phyloP scores from a whole-genome alignment of 2,888 invertebrate species.

The Lepidocyrtinus sp. region DNA sequence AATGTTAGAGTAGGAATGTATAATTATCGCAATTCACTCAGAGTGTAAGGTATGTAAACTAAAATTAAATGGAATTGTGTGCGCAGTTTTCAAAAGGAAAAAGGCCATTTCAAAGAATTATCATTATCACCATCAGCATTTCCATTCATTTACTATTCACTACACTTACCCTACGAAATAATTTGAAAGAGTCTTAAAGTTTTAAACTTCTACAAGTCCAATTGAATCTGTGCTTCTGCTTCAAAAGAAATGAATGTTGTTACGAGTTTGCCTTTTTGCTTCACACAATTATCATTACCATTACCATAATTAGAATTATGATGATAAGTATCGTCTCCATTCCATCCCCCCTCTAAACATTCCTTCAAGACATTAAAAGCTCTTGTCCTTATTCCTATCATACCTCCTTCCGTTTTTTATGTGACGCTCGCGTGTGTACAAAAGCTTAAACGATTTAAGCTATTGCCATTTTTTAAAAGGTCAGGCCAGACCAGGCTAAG shows the following conservation, averaged over 20 bases:
- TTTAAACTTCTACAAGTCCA: not conserved
- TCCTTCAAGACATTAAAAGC: not conserved
- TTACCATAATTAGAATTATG: slow-evolving; percentile 53
- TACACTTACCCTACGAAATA: too few species aligned
- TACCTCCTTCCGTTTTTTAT: slow-evolving; percentile 6
- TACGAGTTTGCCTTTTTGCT: slow-evolving; percentile 54
- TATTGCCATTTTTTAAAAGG: not conserved
- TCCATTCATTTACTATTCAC: too few species aligned
- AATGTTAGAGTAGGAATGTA: not conserved
- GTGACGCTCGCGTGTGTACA: slow-evolving; percentile 18
- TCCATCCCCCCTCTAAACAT: slow-evolving; percentile 18
- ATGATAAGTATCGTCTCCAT: slow-evolving; percentile 49
- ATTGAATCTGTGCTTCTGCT: not conserved
- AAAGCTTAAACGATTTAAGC: slow-evolving; percentile 15
- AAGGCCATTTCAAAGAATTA: slow-evolving; percentile 4
- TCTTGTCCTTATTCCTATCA: not conserved
- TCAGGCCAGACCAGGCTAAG: too few species aligned
- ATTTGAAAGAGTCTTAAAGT: too few species aligned
- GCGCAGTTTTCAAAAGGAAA: not conserved
- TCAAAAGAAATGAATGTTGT: slow-evolving; percentile 22
- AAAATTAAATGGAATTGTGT: slow-evolving; percentile 9
- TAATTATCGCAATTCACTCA: slow-evolving; percentile 4
- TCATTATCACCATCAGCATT: not conserved
- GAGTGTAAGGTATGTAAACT: too few species aligned
- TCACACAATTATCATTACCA: slow-evolving; percentile 50